Evolutionary conservation across 2,888 invertebrate genomes (phyloP).

Genomic region (Patella ulyssiponensis): DNA sequence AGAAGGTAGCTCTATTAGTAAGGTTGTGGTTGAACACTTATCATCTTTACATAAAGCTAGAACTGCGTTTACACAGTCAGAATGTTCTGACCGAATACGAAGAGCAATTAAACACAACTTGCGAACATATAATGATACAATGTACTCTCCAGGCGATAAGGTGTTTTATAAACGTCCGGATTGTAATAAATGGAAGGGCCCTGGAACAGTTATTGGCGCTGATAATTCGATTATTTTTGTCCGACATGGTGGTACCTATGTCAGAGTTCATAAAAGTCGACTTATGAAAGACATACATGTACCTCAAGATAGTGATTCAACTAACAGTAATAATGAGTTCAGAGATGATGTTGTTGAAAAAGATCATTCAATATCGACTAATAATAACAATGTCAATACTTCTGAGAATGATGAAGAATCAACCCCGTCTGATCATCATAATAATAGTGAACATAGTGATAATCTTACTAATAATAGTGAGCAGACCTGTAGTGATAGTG

Average conservation of each 20-base stretch:
- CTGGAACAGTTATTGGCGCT: slow-evolving; percentile 19
- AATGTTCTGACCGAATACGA: slow-evolving; percentile 18
- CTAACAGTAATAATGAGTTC: not conserved
- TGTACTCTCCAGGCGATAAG: slow-evolving; percentile 16
- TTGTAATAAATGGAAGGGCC: slow-evolving; percentile 21
- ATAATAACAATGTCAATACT: not conserved
- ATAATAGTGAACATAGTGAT: not conserved
- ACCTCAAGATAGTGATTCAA: not conserved
- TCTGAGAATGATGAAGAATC: not conserved
- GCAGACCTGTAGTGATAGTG: not conserved
- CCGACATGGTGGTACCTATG: slow-evolving; percentile 21
- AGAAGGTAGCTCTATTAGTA: slow-evolving; percentile 20
- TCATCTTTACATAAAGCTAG: slow-evolving; percentile 9
- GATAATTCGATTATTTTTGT: slow-evolving; percentile 22
- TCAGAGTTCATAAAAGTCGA: slow-evolving; percentile 20
- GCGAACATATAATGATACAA: not conserved
- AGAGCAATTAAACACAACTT: slow-evolving; percentile 16
- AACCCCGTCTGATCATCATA: not conserved
- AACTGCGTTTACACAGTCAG: slow-evolving; percentile 18
- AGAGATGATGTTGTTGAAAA: not conserved
- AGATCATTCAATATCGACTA: not conserved
- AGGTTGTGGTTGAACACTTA: slow-evolving; percentile 16
- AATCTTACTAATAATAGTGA: slow-evolving; percentile 4
- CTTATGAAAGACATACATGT: slow-evolving; percentile 1
- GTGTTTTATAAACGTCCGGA: slow-evolving; percentile 28